These are phyloP conservation scores for Larimichthys crocea DNA, from an alignment of 2,113 vertebrate species.

Conservation along the genomic window DNA sequence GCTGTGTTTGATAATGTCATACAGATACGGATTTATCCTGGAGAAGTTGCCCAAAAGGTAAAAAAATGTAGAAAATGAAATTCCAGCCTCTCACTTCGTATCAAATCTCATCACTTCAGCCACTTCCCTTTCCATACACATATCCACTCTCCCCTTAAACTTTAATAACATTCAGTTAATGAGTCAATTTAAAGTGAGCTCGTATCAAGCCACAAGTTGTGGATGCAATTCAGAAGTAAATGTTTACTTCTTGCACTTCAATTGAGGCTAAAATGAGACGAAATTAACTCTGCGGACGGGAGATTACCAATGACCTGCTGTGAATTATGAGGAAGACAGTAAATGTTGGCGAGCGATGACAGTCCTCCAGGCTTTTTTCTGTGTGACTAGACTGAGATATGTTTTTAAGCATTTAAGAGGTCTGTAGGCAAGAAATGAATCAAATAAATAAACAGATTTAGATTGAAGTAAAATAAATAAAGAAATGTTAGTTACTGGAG, in stretches of 20 bases:
- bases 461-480: not conserved
- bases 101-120: slow-evolving; percentile 35
- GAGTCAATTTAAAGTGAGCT: slow-evolving; percentile 39
- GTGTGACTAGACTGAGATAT: slow-evolving; percentile 24
- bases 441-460: not conserved
- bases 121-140: not conserved
- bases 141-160: slow-evolving; percentile 9
- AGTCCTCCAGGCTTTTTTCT: slow-evolving; percentile 23
- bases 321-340: slow-evolving; percentile 32
- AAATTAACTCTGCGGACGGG: slow-evolving; percentile 33
- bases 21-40: slow-evolving; percentile 17
- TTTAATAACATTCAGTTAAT: slow-evolving; percentile 38
- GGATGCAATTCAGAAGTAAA: slow-evolving; percentile 32
- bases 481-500: slow-evolving; percentile 1
- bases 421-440: slow-evolving; percentile 14
- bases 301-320: slow-evolving; percentile 26
- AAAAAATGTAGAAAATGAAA: slow-evolving; percentile 5
- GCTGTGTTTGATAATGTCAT: slow-evolving; percentile 1
- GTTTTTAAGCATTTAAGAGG: slow-evolving; percentile 13
- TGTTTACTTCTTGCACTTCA: slow-evolving; percentile 40
- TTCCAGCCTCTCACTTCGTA: not conserved
- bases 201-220: slow-evolving; percentile 18
- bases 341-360: slow-evolving; percentile 11
- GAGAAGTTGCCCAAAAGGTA: not conserved
- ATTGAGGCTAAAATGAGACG: slow-evolving; percentile 21